phyloP scores from a whole-genome alignment of 2,797 vertebrate genomes.

The Channallabes apus region DNA sequence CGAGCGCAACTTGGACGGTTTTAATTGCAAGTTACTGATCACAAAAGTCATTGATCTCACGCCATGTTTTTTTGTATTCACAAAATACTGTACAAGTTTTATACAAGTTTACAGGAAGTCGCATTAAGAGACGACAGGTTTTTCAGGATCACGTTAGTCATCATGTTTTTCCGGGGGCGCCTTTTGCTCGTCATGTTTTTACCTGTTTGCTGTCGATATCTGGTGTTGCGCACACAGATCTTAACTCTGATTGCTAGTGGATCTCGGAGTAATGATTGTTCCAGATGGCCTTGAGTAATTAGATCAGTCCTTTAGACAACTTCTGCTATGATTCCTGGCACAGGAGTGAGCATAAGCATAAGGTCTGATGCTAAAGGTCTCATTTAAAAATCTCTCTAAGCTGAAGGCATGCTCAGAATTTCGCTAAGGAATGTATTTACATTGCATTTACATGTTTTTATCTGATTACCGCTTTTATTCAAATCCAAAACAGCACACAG shows the following conservation, averaged over 20 bases:
- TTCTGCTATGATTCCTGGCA: neutral
- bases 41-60: neutral
- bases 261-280: neutral
- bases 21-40: too few species aligned
- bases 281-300: conserved; percentile 2
- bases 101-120: neutral
- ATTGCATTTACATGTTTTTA: conserved; percentile 18
- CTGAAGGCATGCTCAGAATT: conserved; percentile 1
- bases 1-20: too few species aligned
- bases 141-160: neutral
- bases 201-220: conserved; percentile 1
- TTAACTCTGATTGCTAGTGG: neutral
- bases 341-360: neutral
- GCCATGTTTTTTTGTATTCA: conserved; percentile 5
- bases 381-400: neutral
- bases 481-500: neutral
- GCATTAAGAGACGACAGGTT: neutral
- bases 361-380: neutral
- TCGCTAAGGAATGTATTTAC: conserved; percentile 1
- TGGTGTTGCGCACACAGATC: neutral
- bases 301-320: neutral
- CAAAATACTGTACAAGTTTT: too few species aligned
- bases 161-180: neutral
- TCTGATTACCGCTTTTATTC: conserved; percentile 8
- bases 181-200: conserved; percentile 6